Evolutionary conservation across 2,797 vertebrate species (phyloP).

Genomic region (Cyprinodon diabolis): DNA sequence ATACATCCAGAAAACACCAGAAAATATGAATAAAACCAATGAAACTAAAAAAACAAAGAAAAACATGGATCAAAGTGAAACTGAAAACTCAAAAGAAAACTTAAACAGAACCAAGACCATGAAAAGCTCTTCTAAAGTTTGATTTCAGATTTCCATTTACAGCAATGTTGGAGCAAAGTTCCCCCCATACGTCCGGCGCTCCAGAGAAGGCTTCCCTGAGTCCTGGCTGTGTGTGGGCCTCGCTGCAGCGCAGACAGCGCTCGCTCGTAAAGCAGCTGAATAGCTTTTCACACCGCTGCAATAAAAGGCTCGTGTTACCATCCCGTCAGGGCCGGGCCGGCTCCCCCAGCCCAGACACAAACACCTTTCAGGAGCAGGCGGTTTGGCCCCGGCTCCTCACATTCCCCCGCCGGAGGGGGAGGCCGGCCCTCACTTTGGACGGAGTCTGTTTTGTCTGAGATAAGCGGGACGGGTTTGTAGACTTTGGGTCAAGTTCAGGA

Average conservation of each 20-base stretch:
- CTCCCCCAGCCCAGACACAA: slow-evolving; percentile 79
- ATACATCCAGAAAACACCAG: too few species aligned
- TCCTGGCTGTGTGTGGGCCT: slow-evolving; percentile 60
- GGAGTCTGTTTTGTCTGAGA: slow-evolving; percentile 82
- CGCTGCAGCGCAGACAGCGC: slow-evolving; percentile 68
- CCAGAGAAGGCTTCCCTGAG: not conserved
- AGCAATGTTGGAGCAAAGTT: too few species aligned
- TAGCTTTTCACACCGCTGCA: slow-evolving; percentile 78
- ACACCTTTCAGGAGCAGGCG: slow-evolving; percentile 76
- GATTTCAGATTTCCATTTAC: too few species aligned
- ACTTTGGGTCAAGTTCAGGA: slow-evolving; percentile 75
- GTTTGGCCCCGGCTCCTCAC: slow-evolving; percentile 74
- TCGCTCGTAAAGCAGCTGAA: slow-evolving; percentile 73
- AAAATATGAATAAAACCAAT: too few species aligned
- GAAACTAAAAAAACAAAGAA: too few species aligned
- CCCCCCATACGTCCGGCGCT: too few species aligned
- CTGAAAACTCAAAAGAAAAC: too few species aligned
- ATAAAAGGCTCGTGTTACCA: slow-evolving; percentile 80
- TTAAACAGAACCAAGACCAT: too few species aligned
- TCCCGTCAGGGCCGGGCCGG: slow-evolving; percentile 64
- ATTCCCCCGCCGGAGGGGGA: slow-evolving; percentile 57
- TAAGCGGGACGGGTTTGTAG: slow-evolving; percentile 71
- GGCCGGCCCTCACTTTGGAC: slow-evolving; percentile 70
- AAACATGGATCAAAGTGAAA: too few species aligned
- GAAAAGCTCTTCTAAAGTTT: too few species aligned